A percentile compares a stretch with the other conserved stretches of the same genome.
These are phyloP conservation scores for Chloebia gouldiae DNA, from an alignment of 2,113 vertebrate species.

Conservation along the genomic window DNA sequence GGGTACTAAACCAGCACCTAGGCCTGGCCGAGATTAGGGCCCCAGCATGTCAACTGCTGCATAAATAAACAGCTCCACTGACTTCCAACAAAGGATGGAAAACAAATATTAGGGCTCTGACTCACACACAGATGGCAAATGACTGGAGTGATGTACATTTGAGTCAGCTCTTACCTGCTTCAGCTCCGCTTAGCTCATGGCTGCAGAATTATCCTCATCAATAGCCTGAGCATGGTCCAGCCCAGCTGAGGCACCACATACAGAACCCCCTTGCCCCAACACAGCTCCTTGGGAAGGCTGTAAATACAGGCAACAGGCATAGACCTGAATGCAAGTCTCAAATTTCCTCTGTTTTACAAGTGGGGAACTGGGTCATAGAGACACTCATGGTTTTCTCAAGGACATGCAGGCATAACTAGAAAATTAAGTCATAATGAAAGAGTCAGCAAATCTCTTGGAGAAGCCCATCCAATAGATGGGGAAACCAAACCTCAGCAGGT, in stretches of 20 bases:
- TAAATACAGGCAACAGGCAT: not conserved
- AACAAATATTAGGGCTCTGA: conserved; percentile 37
- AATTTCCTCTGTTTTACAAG: not conserved
- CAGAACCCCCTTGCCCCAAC: not conserved
- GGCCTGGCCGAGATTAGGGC: not conserved
- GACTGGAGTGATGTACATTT: not conserved
- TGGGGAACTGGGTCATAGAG: not conserved
- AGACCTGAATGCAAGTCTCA: not conserved
- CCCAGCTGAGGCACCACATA: not conserved
- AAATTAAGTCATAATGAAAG: not conserved
- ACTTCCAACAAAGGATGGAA: not conserved
- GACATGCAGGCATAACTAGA: fast-evolving
- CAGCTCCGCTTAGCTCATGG: not conserved
- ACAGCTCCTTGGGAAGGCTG: not conserved
- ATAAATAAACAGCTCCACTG: conserved; percentile 13
- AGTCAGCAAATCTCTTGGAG: not conserved
- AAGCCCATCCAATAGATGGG: not conserved
- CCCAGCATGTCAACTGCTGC: not conserved
- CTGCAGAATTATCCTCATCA: not conserved
- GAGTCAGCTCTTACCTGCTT: conserved; percentile 37
- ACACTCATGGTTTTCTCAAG: not conserved
- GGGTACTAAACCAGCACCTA: not conserved
- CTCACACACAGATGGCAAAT: conserved; percentile 19
- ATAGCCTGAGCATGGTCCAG: fast-evolving
- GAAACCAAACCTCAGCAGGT: not conserved